Evolutionary conservation across 2,888 invertebrate species (phyloP).

Genomic region (Phyllotreta striolata): DNA sequence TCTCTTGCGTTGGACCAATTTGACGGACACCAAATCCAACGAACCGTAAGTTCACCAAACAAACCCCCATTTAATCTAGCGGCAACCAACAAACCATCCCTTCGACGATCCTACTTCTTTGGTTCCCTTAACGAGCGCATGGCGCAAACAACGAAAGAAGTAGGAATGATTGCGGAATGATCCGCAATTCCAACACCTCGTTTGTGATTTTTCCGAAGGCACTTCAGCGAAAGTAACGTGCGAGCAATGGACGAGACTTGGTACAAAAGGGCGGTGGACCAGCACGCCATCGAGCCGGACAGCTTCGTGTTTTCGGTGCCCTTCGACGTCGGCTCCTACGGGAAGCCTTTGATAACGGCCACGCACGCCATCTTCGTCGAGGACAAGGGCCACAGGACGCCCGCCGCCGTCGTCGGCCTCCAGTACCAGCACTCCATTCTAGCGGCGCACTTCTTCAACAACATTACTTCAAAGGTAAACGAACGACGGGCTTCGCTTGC

Average conservation of each 20-base stretch:
- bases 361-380: slow-evolving; percentile 91
- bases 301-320: slow-evolving; percentile 92
- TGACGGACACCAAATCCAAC: slow-evolving; percentile 55
- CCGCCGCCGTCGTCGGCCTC: slow-evolving; percentile 91
- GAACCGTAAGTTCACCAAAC: slow-evolving; percentile 69
- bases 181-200: neutral
- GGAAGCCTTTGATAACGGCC: slow-evolving; percentile 79
- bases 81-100: too few relatives aligned
- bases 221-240: slow-evolving; percentile 81
- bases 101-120: too few relatives aligned
- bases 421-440: slow-evolving; percentile 86
- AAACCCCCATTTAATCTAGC: too few relatives aligned
- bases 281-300: slow-evolving; percentile 84
- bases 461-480: slow-evolving; percentile 84
- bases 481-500: neutral
- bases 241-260: slow-evolving; percentile 88
- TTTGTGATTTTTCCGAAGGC: slow-evolving; percentile 62
- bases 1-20: slow-evolving; percentile 84
- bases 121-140: neutral
- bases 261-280: slow-evolving; percentile 92
- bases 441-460: slow-evolving; percentile 76
- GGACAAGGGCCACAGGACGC: slow-evolving; percentile 82
- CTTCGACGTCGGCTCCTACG: slow-evolving; percentile 69
- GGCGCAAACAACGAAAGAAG: neutral
- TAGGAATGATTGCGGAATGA: neutral